These are phyloP conservation scores for Oryzias woworae DNA, from an alignment of 2,113 vertebrate species.

Conservation along the genomic window DNA sequence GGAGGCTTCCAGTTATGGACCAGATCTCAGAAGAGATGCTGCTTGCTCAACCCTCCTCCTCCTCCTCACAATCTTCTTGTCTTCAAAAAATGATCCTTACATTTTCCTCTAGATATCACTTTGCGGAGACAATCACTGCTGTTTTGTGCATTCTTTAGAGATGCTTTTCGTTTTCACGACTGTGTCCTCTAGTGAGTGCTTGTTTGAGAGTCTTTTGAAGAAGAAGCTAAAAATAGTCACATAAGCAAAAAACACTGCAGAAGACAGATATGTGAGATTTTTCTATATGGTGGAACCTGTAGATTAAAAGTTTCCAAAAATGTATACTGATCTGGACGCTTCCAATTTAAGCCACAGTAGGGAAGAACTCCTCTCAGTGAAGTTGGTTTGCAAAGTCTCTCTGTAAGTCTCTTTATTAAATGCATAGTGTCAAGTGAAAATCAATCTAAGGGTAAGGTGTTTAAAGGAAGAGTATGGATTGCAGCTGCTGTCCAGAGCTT, in stretches of 20 bases:
- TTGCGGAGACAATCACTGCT: background rate
- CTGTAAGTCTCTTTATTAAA: constrained; percentile 23
- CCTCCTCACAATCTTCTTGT: constrained; percentile 24
- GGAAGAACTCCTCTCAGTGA: background rate
- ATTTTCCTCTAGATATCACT: constrained; percentile 17
- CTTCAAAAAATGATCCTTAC: constrained; percentile 21
- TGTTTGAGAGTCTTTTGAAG: constrained; percentile 42
- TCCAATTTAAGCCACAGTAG: background rate
- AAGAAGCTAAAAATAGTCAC: background rate
- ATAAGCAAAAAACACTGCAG: too few species aligned
- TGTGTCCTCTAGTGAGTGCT: constrained; percentile 32
- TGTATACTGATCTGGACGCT: background rate
- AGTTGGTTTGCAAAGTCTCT: constrained; percentile 10
- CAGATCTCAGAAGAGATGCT: constrained; percentile 52
- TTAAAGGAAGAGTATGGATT: constrained; percentile 43
- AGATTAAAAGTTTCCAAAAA: constrained; percentile 9
- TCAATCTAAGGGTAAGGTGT: constrained; percentile 33
- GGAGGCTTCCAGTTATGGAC: constrained; percentile 47
- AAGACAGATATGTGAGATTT: too few species aligned
- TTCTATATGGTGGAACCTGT: constrained; percentile 15
- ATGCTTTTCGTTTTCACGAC: constrained; percentile 25
- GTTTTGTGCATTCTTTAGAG: constrained; percentile 13
- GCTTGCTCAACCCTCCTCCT: constrained; percentile 52
- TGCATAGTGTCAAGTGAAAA: constrained; percentile 21
- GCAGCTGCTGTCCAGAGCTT: constrained; percentile 18